phyloP scores from a whole-genome alignment of 1,140 invertebrate species.

The Anastrepha ludens region DNA sequence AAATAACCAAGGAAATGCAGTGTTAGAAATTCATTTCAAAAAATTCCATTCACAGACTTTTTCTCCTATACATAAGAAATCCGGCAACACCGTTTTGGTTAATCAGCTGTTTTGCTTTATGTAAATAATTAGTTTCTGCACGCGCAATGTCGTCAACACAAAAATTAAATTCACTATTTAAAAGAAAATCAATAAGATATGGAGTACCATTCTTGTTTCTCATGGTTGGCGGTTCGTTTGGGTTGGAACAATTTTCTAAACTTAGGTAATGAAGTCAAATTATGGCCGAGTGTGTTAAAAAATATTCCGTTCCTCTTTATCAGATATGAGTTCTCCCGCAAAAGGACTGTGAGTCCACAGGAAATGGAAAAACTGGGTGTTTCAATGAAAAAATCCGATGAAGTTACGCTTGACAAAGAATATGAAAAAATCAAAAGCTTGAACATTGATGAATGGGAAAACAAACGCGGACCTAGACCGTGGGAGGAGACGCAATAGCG shows the following conservation, averaged over 20 bases:
- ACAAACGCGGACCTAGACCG: conserved; percentile 84
- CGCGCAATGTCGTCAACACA: conserved; percentile 59
- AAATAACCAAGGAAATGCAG: too few relatives aligned
- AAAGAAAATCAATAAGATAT: conserved; percentile 68
- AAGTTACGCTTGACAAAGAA: conserved; percentile 82
- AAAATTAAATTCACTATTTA: conserved; percentile 64
- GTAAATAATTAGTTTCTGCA: conserved; percentile 11
- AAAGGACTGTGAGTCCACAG: conserved; percentile 77
- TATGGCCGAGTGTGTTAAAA: neutral
- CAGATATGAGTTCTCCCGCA: conserved; percentile 82
- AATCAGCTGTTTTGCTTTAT: conserved; percentile 31
- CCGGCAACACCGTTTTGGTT: neutral
- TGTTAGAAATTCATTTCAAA: too few relatives aligned
- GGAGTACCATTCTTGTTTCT: conserved; percentile 82
- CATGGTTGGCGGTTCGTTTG: conserved; percentile 82
- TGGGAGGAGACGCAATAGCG: conserved; percentile 79
- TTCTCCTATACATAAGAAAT: neutral
- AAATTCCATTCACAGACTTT: neutral
- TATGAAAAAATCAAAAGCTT: conserved; percentile 83
- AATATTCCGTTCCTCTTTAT: neutral
- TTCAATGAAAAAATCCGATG: conserved; percentile 79
- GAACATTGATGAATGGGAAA: conserved; percentile 88
- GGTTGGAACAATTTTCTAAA: conserved; percentile 81
- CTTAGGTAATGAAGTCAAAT: conserved; percentile 76
- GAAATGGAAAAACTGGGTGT: conserved; percentile 81